Base-by-base conservation (phyloP, 2,797 vertebrate genomes). In the Chromis chromis region DNA sequence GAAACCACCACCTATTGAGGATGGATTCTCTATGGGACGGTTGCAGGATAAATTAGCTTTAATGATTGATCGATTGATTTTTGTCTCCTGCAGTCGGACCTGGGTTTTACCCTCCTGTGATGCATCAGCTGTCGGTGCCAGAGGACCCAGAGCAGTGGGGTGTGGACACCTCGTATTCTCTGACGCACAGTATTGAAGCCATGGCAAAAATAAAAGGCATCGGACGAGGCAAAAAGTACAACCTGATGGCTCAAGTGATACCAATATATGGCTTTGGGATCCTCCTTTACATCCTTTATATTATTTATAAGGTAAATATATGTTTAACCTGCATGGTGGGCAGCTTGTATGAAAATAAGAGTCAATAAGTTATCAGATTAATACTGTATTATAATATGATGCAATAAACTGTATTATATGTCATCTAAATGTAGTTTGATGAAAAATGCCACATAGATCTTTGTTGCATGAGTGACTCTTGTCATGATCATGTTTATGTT, bases 231-330 rank as follows among this genome's bases (percentile, higher is more conserved):
- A 95, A 82, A 78, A 96, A 96, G 64, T 93, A 95, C 92, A 95
- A 95, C 79, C 91, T 97, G 19, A 95, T 98, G 91, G 93, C 94
- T 17, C 97, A 98, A 86, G 96, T 96, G 61, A 97, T 99, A 65
- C 97, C 97, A 42, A 95, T 98, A 79, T 99, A 99, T 83, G 97
- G 97, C 74, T 98, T 99, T 89, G 97, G 97, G 52, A 97, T 99
- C 77, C 95, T 99, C 74, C 94, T 99, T 40, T 98, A 98, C 78
- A 98, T 99, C 79, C 69, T 99, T 9, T 98, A 97, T 82, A 97
- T 99, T 76, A 94, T 98, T 24, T 95, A 97, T 86, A 99, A 99
- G 97, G 97, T 98, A 94, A 77, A 6, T 28, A 27, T 36, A 5
- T 39, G 1, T 42, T 27, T 31, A n/a, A 12, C 9, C 31, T 52